Evolutionary conservation across 1,140 invertebrate genomes (phyloP), one percentile per base, ranked within the genome.

Genomic region (Paracyclopina nana): DNA sequence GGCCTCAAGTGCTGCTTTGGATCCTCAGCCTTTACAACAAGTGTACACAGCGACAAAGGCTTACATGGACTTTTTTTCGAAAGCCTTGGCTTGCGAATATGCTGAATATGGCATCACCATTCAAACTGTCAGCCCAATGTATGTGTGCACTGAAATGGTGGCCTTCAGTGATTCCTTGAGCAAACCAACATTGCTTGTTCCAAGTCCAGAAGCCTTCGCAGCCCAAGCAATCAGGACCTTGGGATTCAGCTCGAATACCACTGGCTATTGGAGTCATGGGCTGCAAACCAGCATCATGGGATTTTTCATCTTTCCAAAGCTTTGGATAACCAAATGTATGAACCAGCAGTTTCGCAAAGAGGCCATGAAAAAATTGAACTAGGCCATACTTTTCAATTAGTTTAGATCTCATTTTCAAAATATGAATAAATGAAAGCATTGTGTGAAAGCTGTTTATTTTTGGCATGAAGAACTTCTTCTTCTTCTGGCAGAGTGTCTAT

Each of bases 101-200:
- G 52, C 57, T 14, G 50, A 60, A 18, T 55, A 61, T n/a, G 68
- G 68, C 16, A 63, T 72, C 20, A 60, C 62, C 16, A 60, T 72
- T 4, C 70, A 72, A 59, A 68, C 63, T 24, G 53, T 72, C n/a
- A 58, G 63, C 18, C 70, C 70, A 1, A 67, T 64, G 45, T 72
- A 71, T 55, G 66, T 70, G n/a, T 62, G 64, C 1, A 71, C 69
- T 18, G 57, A 57, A 27, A 57, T 58, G 55, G n/a, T n/a, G n/a
- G n/a, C n/a, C n/a, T n/a, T n/a, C n/a, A n/a, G n/a, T n/a, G 54
- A 53, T 22, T 55, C 2, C 60, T 34, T 55, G 27, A 45, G 28
- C 4, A n/a, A 6, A 8, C 24, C 48, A 2, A 27, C 12, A 18
- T 25, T 42, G 9, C 14, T 50, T 18, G 49, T 38, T 18, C 38